Evolutionary conservation across 1,140 invertebrate species (phyloP), one percentile per base, ranked within the genome.

Genomic region (Eueides isabella): DNA sequence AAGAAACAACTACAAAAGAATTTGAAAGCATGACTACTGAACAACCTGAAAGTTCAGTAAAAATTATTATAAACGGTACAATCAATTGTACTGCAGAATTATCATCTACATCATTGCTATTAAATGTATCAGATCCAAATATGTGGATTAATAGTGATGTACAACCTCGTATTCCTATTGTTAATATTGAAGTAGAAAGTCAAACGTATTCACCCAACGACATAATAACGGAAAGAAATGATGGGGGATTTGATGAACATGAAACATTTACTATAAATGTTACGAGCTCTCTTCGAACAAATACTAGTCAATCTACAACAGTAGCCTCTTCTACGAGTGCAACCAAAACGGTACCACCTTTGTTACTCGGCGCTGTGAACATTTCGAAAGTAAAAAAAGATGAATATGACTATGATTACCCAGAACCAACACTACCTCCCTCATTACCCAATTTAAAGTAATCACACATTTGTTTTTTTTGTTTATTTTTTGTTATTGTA

Each of bases 371-470:
- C 16, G 77, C 88, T 31, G 70, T 92, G 2, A 94, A 94, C 76
- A 88, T 85, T 19, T 91, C 90, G 1, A 92, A 92, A 75, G 94
- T 94, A 77, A 91, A 85, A 1, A 94, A 94, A 81, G 87, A 91
- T n/a, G 94, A 95, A 76, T 93, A 94, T 76, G 94, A 95, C 74
- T 96, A 95, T 78, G 96, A 96, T 82, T 96, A 96, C 80, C 95
- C 95, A 74, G 95, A 96, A 74, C 95, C 95, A 1, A 95, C 95
- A 5, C 84, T 97, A 67, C 96, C 96, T 11, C 96, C 96, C 12
- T 97, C 96, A 0, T 87, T 97, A 67, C 96, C 96, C 12, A 97
- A 97, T 90, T 93, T 97, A 74, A 94, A 94, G 94, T 95, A 91
- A 91, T 85, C 81, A 77, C 62, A 73, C 64, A 55, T 16, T 16